These are phyloP conservation scores for Phoeniculus purpureus DNA, from an alignment of 2,797 vertebrate genomes.

Conservation along the genomic window DNA sequence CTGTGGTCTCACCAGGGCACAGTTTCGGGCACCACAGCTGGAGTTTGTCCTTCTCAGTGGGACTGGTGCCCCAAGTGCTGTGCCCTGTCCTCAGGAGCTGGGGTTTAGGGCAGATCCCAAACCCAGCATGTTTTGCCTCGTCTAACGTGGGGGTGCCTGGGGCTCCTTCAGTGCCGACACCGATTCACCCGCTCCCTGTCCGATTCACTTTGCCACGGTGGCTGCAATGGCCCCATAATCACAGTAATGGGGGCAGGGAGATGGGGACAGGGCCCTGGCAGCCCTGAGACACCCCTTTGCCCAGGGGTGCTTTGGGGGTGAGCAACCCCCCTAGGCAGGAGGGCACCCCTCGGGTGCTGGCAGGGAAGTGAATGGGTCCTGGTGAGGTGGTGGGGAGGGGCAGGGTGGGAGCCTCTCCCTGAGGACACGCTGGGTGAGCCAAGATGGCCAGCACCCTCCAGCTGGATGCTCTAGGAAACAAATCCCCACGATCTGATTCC, in stretches of 20 bases:
- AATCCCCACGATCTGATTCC: constrained; percentile 54
- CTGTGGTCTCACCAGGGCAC: no score
- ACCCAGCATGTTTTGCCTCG: fast-evolving
- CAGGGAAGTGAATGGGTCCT: not conserved
- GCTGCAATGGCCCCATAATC: not conserved
- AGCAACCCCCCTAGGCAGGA: not conserved
- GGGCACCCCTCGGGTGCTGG: fast-evolving
- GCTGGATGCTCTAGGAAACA: constrained; percentile 34
- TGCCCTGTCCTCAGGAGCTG: fast-evolving
- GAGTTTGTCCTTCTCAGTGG: not conserved
- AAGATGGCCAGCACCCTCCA: not conserved
- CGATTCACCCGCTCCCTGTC: not conserved
- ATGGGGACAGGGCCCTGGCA: fast-evolving
- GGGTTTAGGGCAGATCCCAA: not conserved
- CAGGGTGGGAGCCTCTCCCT: not conserved
- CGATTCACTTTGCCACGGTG: fast-evolving
- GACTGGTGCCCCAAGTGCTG: no score
- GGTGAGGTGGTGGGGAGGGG: fast-evolving
- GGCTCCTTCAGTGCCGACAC: fast-evolving
- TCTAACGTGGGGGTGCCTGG: not conserved
- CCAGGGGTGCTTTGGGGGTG: fast-evolving
- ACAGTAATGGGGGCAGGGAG: not conserved
- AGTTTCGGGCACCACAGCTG: no score
- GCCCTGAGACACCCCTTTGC: not conserved
- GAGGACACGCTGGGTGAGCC: not conserved